A percentile compares a stretch with the other conserved stretches of the same genome.
phyloP scores from a whole-genome alignment of 2,113 vertebrate species.

The Tringa solitaria region DNA sequence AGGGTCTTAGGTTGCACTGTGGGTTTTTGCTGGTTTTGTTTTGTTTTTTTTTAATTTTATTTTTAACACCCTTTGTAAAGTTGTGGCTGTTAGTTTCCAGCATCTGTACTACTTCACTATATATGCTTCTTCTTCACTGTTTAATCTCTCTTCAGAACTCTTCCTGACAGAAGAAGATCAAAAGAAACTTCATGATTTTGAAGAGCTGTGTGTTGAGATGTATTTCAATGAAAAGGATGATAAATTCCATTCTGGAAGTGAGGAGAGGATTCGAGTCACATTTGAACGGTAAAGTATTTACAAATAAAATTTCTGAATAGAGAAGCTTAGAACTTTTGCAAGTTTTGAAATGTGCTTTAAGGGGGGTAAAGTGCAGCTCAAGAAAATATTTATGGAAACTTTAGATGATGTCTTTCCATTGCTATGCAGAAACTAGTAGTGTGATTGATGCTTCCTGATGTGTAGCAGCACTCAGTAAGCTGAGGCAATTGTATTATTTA shows the following conservation, averaged over 20 bases:
- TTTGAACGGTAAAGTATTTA: conserved; percentile 85
- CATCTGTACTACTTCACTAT: neutral
- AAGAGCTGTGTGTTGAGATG: conserved; percentile 96
- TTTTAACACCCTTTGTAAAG: neutral
- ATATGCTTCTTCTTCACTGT: neutral
- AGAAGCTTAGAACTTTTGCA: neutral
- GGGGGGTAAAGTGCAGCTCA: neutral
- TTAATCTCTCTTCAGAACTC: conserved; percentile 78
- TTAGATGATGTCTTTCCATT: neutral
- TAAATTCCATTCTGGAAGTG: conserved; percentile 94
- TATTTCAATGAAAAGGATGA: conserved; percentile 99
- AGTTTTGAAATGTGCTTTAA: neutral
- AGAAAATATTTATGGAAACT: neutral
- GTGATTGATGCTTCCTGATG: neutral
- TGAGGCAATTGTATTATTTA: neutral
- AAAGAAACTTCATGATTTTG: conserved; percentile 99
- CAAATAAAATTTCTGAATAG: neutral
- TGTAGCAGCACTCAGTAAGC: neutral
- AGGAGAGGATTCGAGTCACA: conserved; percentile 96
- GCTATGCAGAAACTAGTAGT: neutral
- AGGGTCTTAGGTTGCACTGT: neutral
- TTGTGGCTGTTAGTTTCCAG: neutral
- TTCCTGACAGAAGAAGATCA: conserved; percentile 98
- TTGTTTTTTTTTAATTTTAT: neutral
- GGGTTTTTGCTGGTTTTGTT: neutral